Evolutionary conservation across 1,140 invertebrate species (phyloP).

Genomic region (Pachypeltis micranthus): DNA sequence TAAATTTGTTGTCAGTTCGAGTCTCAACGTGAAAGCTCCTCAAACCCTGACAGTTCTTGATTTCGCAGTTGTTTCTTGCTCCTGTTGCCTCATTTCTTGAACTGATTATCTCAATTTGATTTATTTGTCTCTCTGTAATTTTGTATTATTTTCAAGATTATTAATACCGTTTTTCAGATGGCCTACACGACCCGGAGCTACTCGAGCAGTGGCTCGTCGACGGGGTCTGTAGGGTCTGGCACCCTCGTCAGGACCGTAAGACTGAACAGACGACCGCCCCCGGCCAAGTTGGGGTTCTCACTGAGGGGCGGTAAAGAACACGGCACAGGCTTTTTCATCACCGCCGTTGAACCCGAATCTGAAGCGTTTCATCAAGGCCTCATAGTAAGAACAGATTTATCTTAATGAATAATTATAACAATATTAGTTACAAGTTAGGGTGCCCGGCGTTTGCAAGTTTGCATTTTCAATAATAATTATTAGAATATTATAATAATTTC

Average conservation of each 20-base stretch:
- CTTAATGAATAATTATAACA: too few species aligned
- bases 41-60: too few species aligned
- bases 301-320: slow-evolving; percentile 83
- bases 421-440: too few species aligned
- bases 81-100: too few species aligned
- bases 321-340: slow-evolving; percentile 85
- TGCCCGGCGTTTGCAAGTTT: too few species aligned
- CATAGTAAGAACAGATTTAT: slow-evolving; percentile 64
- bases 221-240: slow-evolving; percentile 2
- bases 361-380: slow-evolving; percentile 75
- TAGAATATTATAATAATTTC: too few species aligned
- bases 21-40: too few species aligned
- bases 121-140: background rate
- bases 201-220: slow-evolving; percentile 2
- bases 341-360: slow-evolving; percentile 69
- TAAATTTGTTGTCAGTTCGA: too few species aligned
- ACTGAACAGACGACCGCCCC: slow-evolving; percentile 16
- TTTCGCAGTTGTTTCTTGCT: too few species aligned
- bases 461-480: too few species aligned
- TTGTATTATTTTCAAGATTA: background rate
- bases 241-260: background rate
- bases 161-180: slow-evolving; percentile 13
- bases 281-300: slow-evolving; percentile 57
- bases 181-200: slow-evolving; percentile 11
- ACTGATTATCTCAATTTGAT: too few species aligned